A percentile compares a stretch with the other conserved stretches of the same genome.
phyloP scores from a whole-genome alignment of 2,888 invertebrate species.

The Creontiades dilutus region DNA sequence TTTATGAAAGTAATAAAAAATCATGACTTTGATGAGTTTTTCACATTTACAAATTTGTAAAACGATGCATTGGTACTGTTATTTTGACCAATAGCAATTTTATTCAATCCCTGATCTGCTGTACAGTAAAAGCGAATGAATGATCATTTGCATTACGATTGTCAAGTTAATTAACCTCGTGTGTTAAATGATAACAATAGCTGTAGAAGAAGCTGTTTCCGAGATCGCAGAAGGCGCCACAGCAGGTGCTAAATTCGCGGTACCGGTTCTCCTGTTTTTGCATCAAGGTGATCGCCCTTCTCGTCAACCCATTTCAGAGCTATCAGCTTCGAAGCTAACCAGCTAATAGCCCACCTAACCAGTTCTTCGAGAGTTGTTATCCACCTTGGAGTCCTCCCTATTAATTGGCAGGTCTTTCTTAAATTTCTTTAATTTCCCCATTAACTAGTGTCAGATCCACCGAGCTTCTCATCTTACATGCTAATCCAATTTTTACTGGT shows the following conservation, averaged over 20 bases:
- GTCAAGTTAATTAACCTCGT: too few relatives aligned
- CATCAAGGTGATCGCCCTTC: neutral
- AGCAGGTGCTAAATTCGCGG: constrained; percentile 19
- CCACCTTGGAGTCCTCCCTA: neutral
- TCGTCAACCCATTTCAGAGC: neutral
- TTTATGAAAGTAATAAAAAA: too few relatives aligned
- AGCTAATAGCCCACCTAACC: neutral
- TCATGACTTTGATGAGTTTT: too few relatives aligned
- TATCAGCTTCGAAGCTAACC: neutral
- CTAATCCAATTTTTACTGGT: too few relatives aligned
- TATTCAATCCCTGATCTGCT: too few relatives aligned
- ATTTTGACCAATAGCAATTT: too few relatives aligned
- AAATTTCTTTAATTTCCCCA: neutral
- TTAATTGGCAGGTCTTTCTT: constrained; percentile 24
- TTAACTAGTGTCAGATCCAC: neutral
- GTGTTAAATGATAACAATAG: too few relatives aligned
- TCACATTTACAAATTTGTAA: too few relatives aligned
- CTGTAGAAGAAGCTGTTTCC: too few relatives aligned
- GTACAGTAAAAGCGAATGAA: too few relatives aligned
- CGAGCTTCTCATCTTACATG: neutral
- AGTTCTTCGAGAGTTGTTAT: neutral
- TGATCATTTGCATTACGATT: too few relatives aligned
- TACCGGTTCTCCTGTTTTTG: neutral
- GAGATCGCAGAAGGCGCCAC: neutral
- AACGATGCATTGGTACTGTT: too few relatives aligned